These are phyloP conservation scores for Petrocephalus zakoni DNA, from an alignment of 2,113 vertebrate genomes.

Conservation along the genomic window DNA sequence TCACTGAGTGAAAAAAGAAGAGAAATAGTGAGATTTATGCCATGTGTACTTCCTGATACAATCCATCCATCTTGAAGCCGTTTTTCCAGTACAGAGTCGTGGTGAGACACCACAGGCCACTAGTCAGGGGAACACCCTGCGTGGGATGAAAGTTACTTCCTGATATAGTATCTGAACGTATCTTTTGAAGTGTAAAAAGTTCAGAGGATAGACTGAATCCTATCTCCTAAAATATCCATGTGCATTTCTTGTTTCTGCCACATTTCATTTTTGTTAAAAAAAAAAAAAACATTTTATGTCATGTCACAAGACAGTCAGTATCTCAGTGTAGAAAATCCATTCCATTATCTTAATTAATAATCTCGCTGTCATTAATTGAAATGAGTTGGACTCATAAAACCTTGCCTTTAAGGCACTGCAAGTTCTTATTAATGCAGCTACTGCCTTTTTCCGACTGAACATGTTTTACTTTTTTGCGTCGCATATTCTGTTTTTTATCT, in stretches of 20 bases:
- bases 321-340: constrained; percentile 10
- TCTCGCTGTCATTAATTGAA: constrained; percentile 10
- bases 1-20: no score
- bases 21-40: no score
- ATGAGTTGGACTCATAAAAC: constrained; percentile 12
- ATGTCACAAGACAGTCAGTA: constrained; percentile 26
- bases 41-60: no score
- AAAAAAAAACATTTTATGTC: constrained; percentile 23
- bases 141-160: not conserved
- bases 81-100: not conserved
- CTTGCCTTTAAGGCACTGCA: not conserved
- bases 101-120: not conserved
- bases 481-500: not conserved
- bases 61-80: not conserved
- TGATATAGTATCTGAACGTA: not conserved
- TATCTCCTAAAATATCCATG: not conserved
- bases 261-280: not conserved
- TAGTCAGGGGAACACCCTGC: not conserved
- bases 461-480: not conserved
- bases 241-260: not conserved
- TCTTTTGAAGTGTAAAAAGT: not conserved
- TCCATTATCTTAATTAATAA: constrained; percentile 22
- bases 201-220: constrained; percentile 4
- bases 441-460: not conserved
- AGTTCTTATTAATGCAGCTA: constrained; percentile 5